Conservation (phyloP, 92 coral and sea anemone genomes). For the Diadumene lineata region DNA sequence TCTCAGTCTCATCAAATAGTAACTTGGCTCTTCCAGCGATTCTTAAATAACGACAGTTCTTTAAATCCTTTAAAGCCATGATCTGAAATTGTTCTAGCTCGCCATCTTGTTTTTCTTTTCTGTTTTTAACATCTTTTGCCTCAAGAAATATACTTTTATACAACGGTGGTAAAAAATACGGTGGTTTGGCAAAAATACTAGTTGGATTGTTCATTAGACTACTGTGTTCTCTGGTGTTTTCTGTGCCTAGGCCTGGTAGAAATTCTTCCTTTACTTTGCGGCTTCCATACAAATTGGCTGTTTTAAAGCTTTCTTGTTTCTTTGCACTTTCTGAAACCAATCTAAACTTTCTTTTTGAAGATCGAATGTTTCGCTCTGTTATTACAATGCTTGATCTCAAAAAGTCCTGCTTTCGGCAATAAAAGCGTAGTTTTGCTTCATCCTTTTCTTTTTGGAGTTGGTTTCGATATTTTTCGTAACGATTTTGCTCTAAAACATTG, state of each 20-base stretch:
- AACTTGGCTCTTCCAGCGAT: slow-evolving; percentile 32
- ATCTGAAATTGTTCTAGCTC: not conserved
- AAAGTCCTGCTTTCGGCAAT: slow-evolving; percentile 35
- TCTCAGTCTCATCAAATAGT: slow-evolving; percentile 7
- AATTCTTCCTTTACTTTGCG: not conserved
- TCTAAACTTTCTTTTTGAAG: slow-evolving; percentile 4
- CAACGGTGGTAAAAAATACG: slow-evolving; percentile 48
- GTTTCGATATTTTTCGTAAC: slow-evolving; percentile 29
- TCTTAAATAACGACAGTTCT: slow-evolving; percentile 50
- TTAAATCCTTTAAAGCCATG: slow-evolving; percentile 21
- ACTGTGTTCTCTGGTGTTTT: slow-evolving; percentile 8
- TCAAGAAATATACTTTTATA: slow-evolving; percentile 28
- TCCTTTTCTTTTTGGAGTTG: slow-evolving; percentile 50
- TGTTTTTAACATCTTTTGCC: slow-evolving; percentile 40
- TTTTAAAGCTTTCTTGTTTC: not conserved
- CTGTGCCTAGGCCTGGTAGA: slow-evolving; percentile 6
- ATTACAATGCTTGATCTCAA: slow-evolving; percentile 41
- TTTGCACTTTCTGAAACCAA: slow-evolving; percentile 7
- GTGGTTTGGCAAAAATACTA: too few species aligned
- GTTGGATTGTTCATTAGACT: not conserved
- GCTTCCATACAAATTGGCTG: not conserved
- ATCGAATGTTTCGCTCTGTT: slow-evolving; percentile 19
- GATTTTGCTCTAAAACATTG: slow-evolving; percentile 40
- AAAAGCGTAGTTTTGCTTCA: slow-evolving; percentile 42
- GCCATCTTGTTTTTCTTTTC: slow-evolving; percentile 27